Percentiles rank a stretch among this genome's conserved stretches.
Conservation (phyloP, 2,113 vertebrate species). For the Neodon shergylaensis region DNA sequence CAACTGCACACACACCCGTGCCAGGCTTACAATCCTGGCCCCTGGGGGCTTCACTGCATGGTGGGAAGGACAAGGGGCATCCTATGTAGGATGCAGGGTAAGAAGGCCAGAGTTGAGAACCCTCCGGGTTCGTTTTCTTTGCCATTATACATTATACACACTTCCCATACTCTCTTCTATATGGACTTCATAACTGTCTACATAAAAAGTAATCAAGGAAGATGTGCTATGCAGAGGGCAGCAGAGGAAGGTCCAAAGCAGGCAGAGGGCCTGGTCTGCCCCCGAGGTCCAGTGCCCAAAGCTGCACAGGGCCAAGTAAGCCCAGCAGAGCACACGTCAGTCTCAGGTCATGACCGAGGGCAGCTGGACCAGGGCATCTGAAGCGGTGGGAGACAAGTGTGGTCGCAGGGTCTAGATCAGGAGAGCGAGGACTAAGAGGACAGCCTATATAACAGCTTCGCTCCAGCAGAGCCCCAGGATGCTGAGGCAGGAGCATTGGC, state of each 20-base stretch:
- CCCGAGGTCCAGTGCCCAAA: neutral
- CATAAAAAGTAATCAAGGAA: neutral
- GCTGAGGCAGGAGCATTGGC: neutral
- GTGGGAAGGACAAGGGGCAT: neutral
- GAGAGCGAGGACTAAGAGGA: too few relatives aligned
- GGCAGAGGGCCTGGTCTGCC: neutral
- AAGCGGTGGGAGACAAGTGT: neutral
- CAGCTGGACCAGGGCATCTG: fast-evolving
- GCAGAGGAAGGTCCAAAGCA: neutral
- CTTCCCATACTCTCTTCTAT: too few relatives aligned
- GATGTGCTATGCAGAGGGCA: neutral
- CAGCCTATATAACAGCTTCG: neutral
- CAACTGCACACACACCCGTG: neutral
- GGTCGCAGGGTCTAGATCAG: neutral
- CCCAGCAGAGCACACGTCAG: fast-evolving
- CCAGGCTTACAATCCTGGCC: neutral
- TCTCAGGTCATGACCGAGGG: neutral
- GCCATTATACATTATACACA: neutral
- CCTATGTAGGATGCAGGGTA: neutral
- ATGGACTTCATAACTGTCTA: neutral
- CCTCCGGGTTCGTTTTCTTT: neutral
- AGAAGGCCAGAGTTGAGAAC: neutral
- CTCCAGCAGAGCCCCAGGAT: neutral
- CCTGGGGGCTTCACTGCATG: neutral
- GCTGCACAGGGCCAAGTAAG: neutral